phyloP scores from a whole-genome alignment of 1,140 invertebrate species.

The Epicauta chinensis region DNA sequence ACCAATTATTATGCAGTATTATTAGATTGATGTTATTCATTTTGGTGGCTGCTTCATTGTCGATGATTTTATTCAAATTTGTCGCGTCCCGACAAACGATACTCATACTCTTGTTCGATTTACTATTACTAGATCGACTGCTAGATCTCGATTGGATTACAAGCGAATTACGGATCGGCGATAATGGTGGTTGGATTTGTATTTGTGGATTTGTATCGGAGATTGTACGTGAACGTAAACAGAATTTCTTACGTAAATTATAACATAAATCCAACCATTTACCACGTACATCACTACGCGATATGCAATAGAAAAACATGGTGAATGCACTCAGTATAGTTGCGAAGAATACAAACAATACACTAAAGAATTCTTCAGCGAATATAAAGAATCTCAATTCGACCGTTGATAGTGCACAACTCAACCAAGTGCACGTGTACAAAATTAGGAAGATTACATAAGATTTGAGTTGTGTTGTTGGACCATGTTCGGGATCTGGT shows the following conservation, averaged over 20 bases:
- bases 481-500: constrained; percentile 75
- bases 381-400: constrained; percentile 49
- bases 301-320: constrained; percentile 78
- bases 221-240: constrained; percentile 57
- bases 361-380: constrained; percentile 72
- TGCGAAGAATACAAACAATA: constrained; percentile 65
- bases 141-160: constrained; percentile 50
- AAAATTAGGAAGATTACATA: constrained; percentile 71
- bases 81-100: too few species aligned
- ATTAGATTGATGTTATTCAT: constrained; percentile 58
- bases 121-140: constrained; percentile 54
- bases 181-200: constrained; percentile 40
- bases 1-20: constrained; percentile 54
- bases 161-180: constrained; percentile 18
- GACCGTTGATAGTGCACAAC: constrained; percentile 62
- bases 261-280: constrained; percentile 64
- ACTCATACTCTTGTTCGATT: constrained; percentile 35
- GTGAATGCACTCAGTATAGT: constrained; percentile 74
- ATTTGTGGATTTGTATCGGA: constrained; percentile 54
- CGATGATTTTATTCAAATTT: too few species aligned
- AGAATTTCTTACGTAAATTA: constrained; percentile 53
- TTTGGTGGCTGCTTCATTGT: constrained; percentile 36
- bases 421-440: constrained; percentile 69
- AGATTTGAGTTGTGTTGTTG: constrained; percentile 72
- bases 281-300: constrained; percentile 70